Conservation (phyloP, 2,888 invertebrate species). For the Deilephila elpenor region DNA sequence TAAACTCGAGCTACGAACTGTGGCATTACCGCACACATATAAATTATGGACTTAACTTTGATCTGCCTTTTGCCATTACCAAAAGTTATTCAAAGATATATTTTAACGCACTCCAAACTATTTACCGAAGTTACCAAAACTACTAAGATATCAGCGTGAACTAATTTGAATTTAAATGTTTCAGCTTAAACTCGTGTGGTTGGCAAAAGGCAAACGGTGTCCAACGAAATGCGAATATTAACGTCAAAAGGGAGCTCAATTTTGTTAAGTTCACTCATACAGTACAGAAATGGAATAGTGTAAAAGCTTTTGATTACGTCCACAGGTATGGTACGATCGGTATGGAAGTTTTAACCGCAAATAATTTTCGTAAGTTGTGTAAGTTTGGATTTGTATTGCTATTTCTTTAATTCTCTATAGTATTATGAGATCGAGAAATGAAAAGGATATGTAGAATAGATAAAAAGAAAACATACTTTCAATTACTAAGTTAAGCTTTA, state of each 20-base stretch:
- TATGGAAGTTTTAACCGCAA: not conserved
- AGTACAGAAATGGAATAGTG: not conserved
- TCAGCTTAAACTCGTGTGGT: constrained; percentile 1
- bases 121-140: constrained; percentile 11
- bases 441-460: too few species aligned
- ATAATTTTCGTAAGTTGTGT: too few species aligned
- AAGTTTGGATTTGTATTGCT: too few species aligned
- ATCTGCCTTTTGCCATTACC: not conserved
- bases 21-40: not conserved
- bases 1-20: not conserved
- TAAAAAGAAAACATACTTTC: too few species aligned
- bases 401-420: too few species aligned
- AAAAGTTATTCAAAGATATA: constrained; percentile 5
- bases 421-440: too few species aligned
- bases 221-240: not conserved
- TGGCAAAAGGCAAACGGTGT: constrained; percentile 5
- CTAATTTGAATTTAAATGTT: constrained; percentile 17
- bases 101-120: constrained; percentile 5
- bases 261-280: constrained; percentile 12
- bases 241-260: not conserved
- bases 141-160: constrained; percentile 8
- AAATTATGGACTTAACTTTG: not conserved
- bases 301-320: not conserved
- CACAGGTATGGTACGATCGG: not conserved
- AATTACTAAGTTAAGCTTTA: too few species aligned